These are phyloP conservation scores for Pitta sordida DNA, from an alignment of 2,113 vertebrate genomes.

Conservation along the genomic window DNA sequence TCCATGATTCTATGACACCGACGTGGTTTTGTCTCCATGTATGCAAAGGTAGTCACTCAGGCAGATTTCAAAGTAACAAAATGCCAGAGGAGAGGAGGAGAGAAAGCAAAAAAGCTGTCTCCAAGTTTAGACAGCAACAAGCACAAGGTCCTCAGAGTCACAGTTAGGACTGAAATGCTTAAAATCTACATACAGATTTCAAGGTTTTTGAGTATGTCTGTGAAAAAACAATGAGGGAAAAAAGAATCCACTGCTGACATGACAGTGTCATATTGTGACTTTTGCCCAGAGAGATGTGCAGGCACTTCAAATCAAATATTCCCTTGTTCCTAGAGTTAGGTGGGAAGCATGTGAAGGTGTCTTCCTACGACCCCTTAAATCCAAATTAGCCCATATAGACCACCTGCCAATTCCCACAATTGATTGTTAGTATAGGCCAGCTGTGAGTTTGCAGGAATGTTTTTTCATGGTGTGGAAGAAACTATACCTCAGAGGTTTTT, in stretches of 20 bases:
- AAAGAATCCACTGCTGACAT: background rate
- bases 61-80: too few species aligned
- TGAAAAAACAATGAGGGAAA: background rate
- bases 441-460: background rate
- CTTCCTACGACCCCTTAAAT: background rate
- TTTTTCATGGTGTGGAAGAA: background rate
- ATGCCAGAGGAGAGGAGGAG: background rate
- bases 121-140: background rate
- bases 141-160: background rate
- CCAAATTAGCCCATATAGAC: background rate
- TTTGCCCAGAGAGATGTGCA: background rate
- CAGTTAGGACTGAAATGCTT: background rate
- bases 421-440: background rate
- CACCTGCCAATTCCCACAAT: background rate
- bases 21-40: too few species aligned
- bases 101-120: background rate
- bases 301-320: background rate
- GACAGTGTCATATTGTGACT: background rate
- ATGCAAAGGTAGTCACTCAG: too few species aligned
- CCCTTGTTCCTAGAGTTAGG: background rate
- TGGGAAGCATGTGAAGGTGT: background rate
- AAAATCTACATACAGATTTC: background rate
- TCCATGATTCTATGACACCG: too few species aligned
- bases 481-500: background rate
- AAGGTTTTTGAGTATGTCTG: background rate